Evolutionary conservation across 2,113 vertebrate species (phyloP).

Genomic region (Emberiza fucata): DNA sequence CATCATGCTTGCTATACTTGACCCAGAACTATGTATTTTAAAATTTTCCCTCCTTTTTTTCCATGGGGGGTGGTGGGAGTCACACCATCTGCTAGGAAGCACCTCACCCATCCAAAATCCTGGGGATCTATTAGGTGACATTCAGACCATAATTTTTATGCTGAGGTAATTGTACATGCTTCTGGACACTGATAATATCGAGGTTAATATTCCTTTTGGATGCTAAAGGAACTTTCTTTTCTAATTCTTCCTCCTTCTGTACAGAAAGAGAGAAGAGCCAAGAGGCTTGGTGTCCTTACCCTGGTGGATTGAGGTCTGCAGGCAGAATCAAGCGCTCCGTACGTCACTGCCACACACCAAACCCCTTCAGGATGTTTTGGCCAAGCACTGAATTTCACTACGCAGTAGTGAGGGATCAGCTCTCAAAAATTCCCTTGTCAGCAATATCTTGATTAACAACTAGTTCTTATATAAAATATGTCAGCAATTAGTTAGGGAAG

Average conservation of each 20-base stretch:
- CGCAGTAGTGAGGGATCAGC: accelerated
- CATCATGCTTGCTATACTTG: not conserved
- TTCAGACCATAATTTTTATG: accelerated
- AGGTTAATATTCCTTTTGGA: not conserved
- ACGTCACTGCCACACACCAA: accelerated
- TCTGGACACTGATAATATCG: not conserved
- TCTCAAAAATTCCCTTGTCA: not conserved
- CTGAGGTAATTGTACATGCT: accelerated
- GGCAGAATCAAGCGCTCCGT: accelerated
- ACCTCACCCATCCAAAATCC: not conserved
- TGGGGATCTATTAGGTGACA: no score
- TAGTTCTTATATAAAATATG: not conserved
- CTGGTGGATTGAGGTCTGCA: not conserved
- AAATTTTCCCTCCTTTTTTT: not conserved
- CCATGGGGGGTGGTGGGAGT: not conserved
- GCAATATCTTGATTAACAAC: not conserved
- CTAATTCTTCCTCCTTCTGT: not conserved
- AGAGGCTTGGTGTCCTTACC: not conserved
- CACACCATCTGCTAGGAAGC: not conserved
- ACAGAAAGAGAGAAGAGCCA: not conserved
- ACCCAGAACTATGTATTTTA: not conserved
- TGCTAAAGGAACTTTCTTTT: not conserved
- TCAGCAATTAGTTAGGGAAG: not conserved
- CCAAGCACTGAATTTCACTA: not conserved
- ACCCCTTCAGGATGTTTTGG: not conserved